A percentile compares a stretch with the other conserved stretches of the same genome.
phyloP scores from a whole-genome alignment of 2,113 vertebrate species.

The Tapirus terrestris region DNA sequence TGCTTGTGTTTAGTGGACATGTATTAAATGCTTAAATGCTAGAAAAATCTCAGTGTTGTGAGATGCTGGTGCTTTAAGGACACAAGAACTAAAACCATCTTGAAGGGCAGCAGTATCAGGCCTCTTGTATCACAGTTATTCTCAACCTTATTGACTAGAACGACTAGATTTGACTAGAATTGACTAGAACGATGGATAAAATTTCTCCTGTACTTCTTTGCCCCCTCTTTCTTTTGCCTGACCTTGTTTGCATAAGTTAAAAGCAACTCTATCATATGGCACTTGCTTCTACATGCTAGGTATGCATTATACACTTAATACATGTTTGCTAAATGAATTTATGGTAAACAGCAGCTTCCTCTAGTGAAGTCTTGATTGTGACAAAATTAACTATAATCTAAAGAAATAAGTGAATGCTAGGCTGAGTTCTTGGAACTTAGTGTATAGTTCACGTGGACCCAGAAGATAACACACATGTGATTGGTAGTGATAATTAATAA shows the following conservation, averaged over 20 bases:
- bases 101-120: background rate
- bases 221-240: background rate
- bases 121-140: background rate
- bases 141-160: background rate
- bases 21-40: background rate
- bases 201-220: background rate
- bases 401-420: background rate
- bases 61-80: background rate
- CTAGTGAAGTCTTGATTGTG: background rate
- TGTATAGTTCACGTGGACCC: background rate
- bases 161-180: no score
- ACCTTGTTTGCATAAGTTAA: background rate
- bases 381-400: conserved; percentile 24
- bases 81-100: background rate
- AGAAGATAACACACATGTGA: background rate
- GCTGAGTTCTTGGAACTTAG: background rate
- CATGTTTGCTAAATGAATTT: background rate
- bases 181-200: background rate
- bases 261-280: background rate
- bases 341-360: background rate
- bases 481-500: background rate
- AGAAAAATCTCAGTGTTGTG: background rate
- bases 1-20: background rate
- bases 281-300: background rate
- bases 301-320: background rate